phyloP scores from a whole-genome alignment of 2,888 invertebrate species.

The Ashinkailepas kermadecensis region DNA sequence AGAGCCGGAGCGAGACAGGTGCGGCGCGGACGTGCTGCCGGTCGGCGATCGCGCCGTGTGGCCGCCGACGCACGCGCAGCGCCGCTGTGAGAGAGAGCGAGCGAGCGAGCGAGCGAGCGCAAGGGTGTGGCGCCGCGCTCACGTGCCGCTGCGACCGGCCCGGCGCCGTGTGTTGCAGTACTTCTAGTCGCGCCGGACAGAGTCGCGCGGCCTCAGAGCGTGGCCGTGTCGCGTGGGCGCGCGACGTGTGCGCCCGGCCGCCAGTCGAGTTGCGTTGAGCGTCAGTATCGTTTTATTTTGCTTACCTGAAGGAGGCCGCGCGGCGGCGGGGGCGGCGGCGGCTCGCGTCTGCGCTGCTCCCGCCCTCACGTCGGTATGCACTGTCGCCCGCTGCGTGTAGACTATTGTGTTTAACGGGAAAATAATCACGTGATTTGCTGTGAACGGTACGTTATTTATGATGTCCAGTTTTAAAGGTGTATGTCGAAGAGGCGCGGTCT shows the following conservation, averaged over 20 bases:
- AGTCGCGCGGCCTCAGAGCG: too few relatives aligned
- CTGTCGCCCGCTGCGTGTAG: constrained; percentile 2
- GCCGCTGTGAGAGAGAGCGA: not conserved
- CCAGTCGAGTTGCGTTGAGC: not conserved
- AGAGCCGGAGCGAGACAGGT: not conserved
- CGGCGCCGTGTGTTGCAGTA: not conserved
- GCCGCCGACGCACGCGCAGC: not conserved
- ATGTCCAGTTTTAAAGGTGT: constrained; percentile 13
- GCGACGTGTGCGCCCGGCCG: not conserved
- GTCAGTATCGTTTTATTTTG: constrained; percentile 18
- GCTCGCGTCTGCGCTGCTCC: not conserved
- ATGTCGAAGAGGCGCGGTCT: not conserved
- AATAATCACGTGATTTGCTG: constrained; percentile 22
- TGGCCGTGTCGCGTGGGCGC: not conserved
- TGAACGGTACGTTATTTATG: constrained; percentile 7
- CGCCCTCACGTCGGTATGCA: not conserved
- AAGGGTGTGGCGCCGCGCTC: not conserved
- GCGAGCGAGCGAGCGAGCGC: not conserved
- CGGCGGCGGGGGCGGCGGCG: not conserved
- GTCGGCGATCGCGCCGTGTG: not conserved
- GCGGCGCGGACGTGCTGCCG: not conserved
- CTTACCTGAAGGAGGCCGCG: not conserved
- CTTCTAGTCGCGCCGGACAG: not conserved
- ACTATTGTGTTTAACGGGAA: constrained; percentile 17
- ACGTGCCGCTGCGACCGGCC: not conserved